Evolutionary conservation across 2,113 vertebrate genomes (phyloP), one percentile per base, ranked within the genome.

Genomic region (Tenrec ecaudatus): DNA sequence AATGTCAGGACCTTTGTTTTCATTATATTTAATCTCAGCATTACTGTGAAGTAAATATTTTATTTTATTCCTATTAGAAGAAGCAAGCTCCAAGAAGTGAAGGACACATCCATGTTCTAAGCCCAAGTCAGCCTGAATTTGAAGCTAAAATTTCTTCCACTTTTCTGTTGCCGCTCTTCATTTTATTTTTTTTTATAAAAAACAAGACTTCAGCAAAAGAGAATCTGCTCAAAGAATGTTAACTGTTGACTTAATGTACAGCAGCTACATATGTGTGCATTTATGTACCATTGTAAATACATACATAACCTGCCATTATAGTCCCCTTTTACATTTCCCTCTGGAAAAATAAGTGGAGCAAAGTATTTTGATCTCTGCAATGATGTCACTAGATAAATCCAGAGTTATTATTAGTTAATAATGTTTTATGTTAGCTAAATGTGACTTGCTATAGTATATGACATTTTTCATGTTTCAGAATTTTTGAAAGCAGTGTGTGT

Each of bases 401-500:
- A 88, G 43, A 71, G 14, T 89, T 85, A 79, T 40, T 78, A 31
- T 75, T 82, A 38, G 12, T 93, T 91, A 82, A 17, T 31, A 20
- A 53, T 94, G 29, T 92, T 93, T 91, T 71, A 33, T 94, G 20
- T 68, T 93, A 71, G 64, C 40, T 77, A 38, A 91, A 89, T 76
- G 47, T 90, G 64, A 95, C 77, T 92, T 88, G 68, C 57, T 40
- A 82, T 94, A 75, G 25, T 36, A 17, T 82, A 27, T 77, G 82
- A 43, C 33, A 75, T 89, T 91, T 82, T 93, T 95, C n/a, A 77
- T 82, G 58, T 93, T 58, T 58, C 95, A 86, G 94, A 77, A 80
- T 95, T 94, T 95, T 81, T 90, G 47, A 95, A 90, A 96, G 81
- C 77, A 17, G 36, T 53, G 0, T 31, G 14, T 82, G 33, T 69